Percentiles rank a stretch among this genome's conserved stretches.
Conservation (phyloP, 2,113 vertebrate species). For the cat (Felis catus) region DNA sequence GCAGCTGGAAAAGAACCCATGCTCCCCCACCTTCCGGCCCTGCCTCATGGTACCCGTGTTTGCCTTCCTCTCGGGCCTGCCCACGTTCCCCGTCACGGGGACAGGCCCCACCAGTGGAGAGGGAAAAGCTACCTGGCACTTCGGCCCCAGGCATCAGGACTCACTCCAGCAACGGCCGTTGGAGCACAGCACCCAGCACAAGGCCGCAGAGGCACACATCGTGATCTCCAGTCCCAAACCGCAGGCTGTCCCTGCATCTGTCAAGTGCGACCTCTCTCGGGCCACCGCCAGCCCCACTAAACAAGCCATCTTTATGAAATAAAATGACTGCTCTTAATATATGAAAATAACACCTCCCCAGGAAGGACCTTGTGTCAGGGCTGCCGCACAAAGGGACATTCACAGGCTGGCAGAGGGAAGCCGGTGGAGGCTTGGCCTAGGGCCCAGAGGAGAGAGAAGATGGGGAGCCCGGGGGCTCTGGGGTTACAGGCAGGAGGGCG, state of each 20-base stretch:
- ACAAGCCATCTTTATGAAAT: conserved; percentile 88
- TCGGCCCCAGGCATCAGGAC: not conserved
- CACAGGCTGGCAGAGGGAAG: conserved; percentile 80
- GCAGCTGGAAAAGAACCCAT: not conserved
- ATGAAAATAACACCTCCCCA: conserved; percentile 88
- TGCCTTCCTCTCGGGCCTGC: not conserved
- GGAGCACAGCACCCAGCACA: not conserved
- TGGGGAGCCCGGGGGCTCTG: not conserved
- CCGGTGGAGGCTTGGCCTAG: conserved; percentile 76
- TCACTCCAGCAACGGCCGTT: not conserved
- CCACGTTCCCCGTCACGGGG: not conserved
- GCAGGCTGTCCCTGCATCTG: conserved; percentile 81
- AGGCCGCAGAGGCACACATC: conserved; percentile 17
- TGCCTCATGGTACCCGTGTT: not conserved
- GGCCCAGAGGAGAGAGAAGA: conserved; percentile 79
- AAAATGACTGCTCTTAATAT: conserved; percentile 84
- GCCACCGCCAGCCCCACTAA: conserved; percentile 54
- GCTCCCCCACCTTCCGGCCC: not conserved
- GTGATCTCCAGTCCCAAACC: conserved; percentile 63
- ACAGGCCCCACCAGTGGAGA: not conserved
- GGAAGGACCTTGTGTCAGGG: conserved; percentile 81
- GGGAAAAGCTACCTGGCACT: not conserved
- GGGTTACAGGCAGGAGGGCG: conserved; percentile 62
- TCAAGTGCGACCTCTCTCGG: conserved; percentile 83
- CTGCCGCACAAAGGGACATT: conserved; percentile 83